Evolutionary conservation across 1,140 invertebrate species (phyloP), one percentile per base, ranked within the genome.

Genomic region (Holcopasites calliopsidis): DNA sequence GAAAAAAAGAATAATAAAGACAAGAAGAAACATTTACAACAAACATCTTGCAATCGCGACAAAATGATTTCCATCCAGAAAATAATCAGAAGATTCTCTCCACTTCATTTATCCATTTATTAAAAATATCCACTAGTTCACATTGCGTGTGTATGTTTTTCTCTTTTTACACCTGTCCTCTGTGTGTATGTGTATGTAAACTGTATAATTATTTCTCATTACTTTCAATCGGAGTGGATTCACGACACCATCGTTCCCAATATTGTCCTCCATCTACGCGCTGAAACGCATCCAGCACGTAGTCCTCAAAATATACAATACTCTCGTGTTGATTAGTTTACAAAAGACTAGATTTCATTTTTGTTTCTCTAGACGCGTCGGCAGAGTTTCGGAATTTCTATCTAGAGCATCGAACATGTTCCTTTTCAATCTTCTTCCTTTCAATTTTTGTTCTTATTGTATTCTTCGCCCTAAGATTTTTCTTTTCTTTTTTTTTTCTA

Each of bases 71-170:
- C 52, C 7, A 28, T 55, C 52, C n/a, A n/a, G n/a, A n/a, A n/a
- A n/a, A n/a, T n/a, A n/a, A n/a, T n/a, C 18, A 8, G 28, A 7
- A 21, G 23, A 33, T 42, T 58, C 10, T 61, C 57, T 38, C 72
- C 77, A 87, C 87, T 77, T 85, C 81, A 85, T 28, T 0, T 47
- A 84, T 91, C 88, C 90, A 90, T 91, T 90, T 91, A 91, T 91
- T 91, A 91, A 91, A 91, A 91, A 91, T 91, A 91, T 91, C 79
- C 88, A 87, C 84, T 90, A 89, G 87, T 90, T 89, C 87, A 90
- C 85, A 90, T 87, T 82, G 78, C 84, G 82, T 65, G 50, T 31
- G 3, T 54, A 10, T 3, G 5, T 84, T 79, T 38, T 28, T 16
- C 28, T 18, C 0, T 26, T 5, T 52, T 7, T 64, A 16, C 81